phyloP scores from a whole-genome alignment of 1,140 invertebrate species.

The Notospermus geniculatus region DNA sequence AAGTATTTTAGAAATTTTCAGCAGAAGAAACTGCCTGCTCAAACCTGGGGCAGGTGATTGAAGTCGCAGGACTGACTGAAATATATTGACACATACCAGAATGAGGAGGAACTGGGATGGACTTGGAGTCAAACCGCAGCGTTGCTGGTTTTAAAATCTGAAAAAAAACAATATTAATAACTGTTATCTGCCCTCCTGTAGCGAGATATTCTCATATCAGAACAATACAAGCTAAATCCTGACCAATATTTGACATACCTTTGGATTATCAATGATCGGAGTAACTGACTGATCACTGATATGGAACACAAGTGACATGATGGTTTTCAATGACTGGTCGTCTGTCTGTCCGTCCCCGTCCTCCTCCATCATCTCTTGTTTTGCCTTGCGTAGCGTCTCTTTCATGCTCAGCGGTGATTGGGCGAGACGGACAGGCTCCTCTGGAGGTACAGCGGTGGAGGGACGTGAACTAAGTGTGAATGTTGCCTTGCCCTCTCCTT shows the following conservation, averaged over 20 bases:
- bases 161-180: conserved; percentile 19
- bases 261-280: conserved; percentile 50
- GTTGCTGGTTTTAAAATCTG: conserved; percentile 49
- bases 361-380: conserved; percentile 27
- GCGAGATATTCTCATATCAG: too few relatives aligned
- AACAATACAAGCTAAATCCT: too few relatives aligned
- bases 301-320: conserved; percentile 45
- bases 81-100: conserved; percentile 28
- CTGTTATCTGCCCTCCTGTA: too few relatives aligned
- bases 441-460: conserved; percentile 43
- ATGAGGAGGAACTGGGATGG: conserved; percentile 45
- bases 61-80: conserved; percentile 1
- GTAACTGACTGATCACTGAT: conserved; percentile 47
- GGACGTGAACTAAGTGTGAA: conserved; percentile 49
- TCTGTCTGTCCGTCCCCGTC: conserved; percentile 24
- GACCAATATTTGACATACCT: conserved; percentile 40
- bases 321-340: conserved; percentile 29
- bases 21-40: too few relatives aligned
- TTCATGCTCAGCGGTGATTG: conserved; percentile 10
- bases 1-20: too few relatives aligned
- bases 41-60: too few relatives aligned
- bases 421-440: conserved; percentile 25
- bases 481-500: conserved; percentile 34
- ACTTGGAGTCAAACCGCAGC: conserved; percentile 51
- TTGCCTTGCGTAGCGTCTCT: conserved; percentile 21